Percentiles rank a stretch among this genome's conserved stretches.
phyloP scores from a whole-genome alignment of 2,113 vertebrate genomes.

The Channa maculata region DNA sequence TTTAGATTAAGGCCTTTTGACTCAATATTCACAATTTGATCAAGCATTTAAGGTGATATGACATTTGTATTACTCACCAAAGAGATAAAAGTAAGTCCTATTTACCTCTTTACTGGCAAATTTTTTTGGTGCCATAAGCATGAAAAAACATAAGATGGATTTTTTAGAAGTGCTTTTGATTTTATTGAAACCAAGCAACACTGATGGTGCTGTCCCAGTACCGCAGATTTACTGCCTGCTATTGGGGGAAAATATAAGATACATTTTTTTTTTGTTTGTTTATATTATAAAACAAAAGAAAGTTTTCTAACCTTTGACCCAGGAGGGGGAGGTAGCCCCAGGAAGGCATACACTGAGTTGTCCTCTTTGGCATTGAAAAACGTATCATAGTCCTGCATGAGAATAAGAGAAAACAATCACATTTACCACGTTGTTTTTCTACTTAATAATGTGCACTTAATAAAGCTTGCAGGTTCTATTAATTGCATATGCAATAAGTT shows the following conservation, averaged over 20 bases:
- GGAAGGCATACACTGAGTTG: slow-evolving; percentile 92
- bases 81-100: neutral
- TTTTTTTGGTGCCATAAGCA: neutral
- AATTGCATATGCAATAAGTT: neutral
- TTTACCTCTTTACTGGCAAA: neutral
- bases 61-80: neutral
- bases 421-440: neutral
- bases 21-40: neutral
- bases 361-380: slow-evolving; percentile 99
- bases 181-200: too few species aligned
- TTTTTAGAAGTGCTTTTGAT: too few species aligned
- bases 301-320: slow-evolving; percentile 89
- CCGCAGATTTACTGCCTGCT: neutral
- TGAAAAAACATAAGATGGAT: too few species aligned
- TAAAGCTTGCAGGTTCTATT: neutral
- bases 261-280: neutral
- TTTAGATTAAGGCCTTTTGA: too few species aligned
- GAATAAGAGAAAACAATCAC: neutral
- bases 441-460: neutral
- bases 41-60: neutral
- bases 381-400: slow-evolving; percentile 93
- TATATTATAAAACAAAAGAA: slow-evolving; percentile 9
- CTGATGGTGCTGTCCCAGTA: neutral
- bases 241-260: neutral
- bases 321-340: slow-evolving; percentile 93